Conservation (phyloP, 1,140 invertebrate species). For the Calycopis cecrops region DNA sequence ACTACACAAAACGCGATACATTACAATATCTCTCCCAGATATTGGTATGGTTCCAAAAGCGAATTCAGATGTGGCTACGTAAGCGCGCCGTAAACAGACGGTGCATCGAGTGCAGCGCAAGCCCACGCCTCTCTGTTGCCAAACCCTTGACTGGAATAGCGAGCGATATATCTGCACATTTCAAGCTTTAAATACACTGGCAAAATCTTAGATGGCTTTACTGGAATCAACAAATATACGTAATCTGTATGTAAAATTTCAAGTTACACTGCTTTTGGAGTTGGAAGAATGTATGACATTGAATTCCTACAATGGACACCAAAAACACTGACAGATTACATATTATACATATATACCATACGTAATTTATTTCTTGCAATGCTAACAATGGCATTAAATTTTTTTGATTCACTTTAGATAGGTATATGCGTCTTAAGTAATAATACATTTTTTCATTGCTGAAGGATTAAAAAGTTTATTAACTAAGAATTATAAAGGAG, state of each 20-base stretch:
- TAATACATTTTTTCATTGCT: too few species aligned
- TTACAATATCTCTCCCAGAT: background rate
- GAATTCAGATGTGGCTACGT: conserved; percentile 15
- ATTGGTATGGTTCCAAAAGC: conserved; percentile 19
- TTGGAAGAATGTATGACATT: background rate
- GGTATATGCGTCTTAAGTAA: too few species aligned
- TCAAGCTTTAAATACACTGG: background rate
- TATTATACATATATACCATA: background rate
- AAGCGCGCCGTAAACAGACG: conserved; percentile 14
- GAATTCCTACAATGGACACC: background rate
- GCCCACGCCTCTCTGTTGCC: conserved; percentile 14
- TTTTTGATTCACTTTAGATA: too few species aligned
- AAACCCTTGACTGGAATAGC: conserved; percentile 11
- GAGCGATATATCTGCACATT: too few species aligned
- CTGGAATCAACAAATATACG: background rate
- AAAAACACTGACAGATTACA: background rate
- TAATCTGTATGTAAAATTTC: background rate
- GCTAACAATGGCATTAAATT: background rate
- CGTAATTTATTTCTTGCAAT: background rate
- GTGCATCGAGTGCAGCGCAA: conserved; percentile 12
- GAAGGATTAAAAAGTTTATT: too few species aligned
- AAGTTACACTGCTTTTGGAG: background rate
- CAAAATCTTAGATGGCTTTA: conserved; percentile 2
- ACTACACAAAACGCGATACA: background rate
- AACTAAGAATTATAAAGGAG: too few species aligned